Conservation (phyloP, 2,888 invertebrate species). For the Halictus quadricinctus region DNA sequence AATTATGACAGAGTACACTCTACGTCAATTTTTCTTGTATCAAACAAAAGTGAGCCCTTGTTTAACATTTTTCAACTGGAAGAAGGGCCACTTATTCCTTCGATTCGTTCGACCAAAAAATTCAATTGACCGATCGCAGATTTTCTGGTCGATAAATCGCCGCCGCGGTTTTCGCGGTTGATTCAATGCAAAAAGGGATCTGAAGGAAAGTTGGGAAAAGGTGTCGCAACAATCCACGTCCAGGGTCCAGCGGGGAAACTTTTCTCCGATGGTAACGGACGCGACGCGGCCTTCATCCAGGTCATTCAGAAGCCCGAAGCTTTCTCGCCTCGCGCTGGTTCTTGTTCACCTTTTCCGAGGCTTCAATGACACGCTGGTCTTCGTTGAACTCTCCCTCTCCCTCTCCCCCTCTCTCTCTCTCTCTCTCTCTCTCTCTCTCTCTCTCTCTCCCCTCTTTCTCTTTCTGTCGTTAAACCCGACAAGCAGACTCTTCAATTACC, state of each 20-base stretch:
- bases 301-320: slow-evolving; percentile 49
- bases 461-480: background rate
- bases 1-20: too few species aligned
- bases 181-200: slow-evolving; percentile 5
- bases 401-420: background rate
- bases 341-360: slow-evolving; percentile 44
- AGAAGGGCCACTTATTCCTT: background rate
- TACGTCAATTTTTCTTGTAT: background rate
- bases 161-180: background rate
- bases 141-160: background rate
- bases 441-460: background rate
- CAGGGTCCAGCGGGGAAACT: slow-evolving; percentile 39
- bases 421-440: background rate
- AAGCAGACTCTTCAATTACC: slow-evolving; percentile 28
- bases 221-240: slow-evolving; percentile 51
- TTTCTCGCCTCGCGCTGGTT: slow-evolving; percentile 42
- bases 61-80: background rate
- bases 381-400: background rate
- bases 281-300: slow-evolving; percentile 46
- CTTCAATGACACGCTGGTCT: slow-evolving; percentile 17
- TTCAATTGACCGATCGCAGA: slow-evolving; percentile 35
- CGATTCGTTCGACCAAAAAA: background rate
- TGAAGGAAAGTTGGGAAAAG: slow-evolving; percentile 54
- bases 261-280: slow-evolving; percentile 33
- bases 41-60: background rate